These are phyloP conservation scores for Trogon melanurus DNA, from an alignment of 2,113 vertebrate species.

Conservation along the genomic window DNA sequence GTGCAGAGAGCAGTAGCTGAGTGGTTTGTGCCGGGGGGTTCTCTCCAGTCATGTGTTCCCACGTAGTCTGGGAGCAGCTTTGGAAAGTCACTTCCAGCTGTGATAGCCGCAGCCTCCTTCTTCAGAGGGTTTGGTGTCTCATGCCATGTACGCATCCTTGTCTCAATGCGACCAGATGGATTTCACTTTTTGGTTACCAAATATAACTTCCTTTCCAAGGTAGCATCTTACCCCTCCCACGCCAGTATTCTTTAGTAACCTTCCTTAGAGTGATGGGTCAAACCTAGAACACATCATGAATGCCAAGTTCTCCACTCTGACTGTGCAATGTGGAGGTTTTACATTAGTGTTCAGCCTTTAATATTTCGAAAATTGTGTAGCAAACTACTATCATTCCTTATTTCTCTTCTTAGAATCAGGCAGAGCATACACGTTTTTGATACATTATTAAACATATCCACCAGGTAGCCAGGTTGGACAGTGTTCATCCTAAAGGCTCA, in stretches of 20 bases:
- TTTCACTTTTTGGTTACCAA: background rate
- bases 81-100: background rate
- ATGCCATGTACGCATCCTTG: accelerated
- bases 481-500: conserved; percentile 23
- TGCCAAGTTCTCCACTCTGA: background rate
- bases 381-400: background rate
- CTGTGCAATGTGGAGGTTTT: background rate
- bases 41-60: accelerated
- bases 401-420: background rate
- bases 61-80: background rate
- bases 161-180: background rate
- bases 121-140: background rate
- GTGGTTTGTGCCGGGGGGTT: background rate
- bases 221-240: background rate
- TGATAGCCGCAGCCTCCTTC: background rate
- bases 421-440: background rate
- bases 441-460: conserved; percentile 50
- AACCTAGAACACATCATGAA: background rate
- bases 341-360: background rate
- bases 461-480: conserved; percentile 43
- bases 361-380: background rate
- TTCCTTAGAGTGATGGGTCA: background rate
- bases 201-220: background rate
- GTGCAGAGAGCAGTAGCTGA: background rate
- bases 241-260: background rate